Evolutionary conservation across 2,113 vertebrate genomes (phyloP).

Genomic region (Mola mola): DNA sequence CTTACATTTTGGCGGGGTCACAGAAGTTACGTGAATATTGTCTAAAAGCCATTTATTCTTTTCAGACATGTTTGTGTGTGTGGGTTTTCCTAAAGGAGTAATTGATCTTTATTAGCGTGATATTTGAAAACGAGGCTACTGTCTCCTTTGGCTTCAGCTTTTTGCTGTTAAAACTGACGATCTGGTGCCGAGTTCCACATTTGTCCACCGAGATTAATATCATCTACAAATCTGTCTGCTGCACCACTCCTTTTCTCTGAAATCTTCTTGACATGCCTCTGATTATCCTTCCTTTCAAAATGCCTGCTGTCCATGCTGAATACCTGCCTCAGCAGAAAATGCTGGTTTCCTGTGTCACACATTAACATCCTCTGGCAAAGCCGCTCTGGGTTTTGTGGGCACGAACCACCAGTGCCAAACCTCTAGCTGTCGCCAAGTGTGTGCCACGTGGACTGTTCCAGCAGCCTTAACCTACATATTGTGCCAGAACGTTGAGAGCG

Average conservation of each 20-base stretch:
- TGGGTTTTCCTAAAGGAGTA: too few species aligned
- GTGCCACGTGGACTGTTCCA: conserved; percentile 71
- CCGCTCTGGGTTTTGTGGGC: conserved; percentile 58
- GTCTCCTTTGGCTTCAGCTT: too few species aligned
- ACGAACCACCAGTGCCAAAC: conserved; percentile 42
- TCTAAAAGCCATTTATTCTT: too few species aligned
- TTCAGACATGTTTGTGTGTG: too few species aligned
- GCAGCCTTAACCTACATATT: conserved; percentile 66
- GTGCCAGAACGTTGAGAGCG: conserved; percentile 63
- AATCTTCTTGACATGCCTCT: background rate
- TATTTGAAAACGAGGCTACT: too few species aligned
- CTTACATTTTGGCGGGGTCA: too few species aligned
- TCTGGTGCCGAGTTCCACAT: conserved; percentile 33
- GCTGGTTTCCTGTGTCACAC: conserved; percentile 67
- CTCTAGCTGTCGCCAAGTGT: conserved; percentile 53
- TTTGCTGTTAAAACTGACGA: conserved; percentile 47
- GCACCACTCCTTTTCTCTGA: background rate
- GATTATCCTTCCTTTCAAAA: conserved; percentile 20
- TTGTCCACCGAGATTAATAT: conserved; percentile 12
- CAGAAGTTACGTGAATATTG: too few species aligned
- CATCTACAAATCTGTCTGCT: conserved; percentile 1
- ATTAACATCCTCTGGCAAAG: conserved; percentile 70
- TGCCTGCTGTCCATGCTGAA: conserved; percentile 40
- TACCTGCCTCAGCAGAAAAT: conserved; percentile 63
- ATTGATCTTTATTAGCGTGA: too few species aligned